Percentiles rank a stretch among this genome's conserved stretches.
These are phyloP conservation scores for Brachylomia viminalis DNA, from an alignment of 2,888 invertebrate genomes.

Conservation along the genomic window DNA sequence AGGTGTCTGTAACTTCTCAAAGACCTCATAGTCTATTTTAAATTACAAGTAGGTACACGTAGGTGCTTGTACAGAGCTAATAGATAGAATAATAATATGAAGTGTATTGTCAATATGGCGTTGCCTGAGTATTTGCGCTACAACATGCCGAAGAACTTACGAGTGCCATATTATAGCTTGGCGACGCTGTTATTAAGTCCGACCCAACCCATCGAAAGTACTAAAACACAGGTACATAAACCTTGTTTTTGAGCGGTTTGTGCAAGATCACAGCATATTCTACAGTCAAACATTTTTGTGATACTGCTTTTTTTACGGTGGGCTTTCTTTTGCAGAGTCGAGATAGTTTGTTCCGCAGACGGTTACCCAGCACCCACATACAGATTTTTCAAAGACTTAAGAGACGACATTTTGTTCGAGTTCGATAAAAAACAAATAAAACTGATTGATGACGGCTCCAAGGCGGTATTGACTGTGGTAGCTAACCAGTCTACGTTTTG, in stretches of 20 bases:
- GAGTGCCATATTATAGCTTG: slow-evolving; percentile 7
- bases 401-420: slow-evolving; percentile 72
- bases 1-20: background rate
- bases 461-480: slow-evolving; percentile 73
- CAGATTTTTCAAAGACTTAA: slow-evolving; percentile 78
- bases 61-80: slow-evolving; percentile 3
- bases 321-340: slow-evolving; percentile 74
- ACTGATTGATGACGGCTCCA: slow-evolving; percentile 68
- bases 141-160: background rate
- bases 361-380: slow-evolving; percentile 80
- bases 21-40: background rate
- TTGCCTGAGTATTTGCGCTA: slow-evolving; percentile 17
- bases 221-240: background rate
- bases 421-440: slow-evolving; percentile 75
- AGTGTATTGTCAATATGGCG: slow-evolving; percentile 28
- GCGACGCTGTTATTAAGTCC: background rate
- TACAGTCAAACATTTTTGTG: background rate
- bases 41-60: background rate
- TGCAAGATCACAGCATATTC: background rate
- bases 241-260: background rate
- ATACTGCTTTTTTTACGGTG: background rate
- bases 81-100: background rate
- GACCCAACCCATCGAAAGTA: background rate
- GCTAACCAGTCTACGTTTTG: slow-evolving; percentile 75
- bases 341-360: slow-evolving; percentile 77